These are phyloP conservation scores for Lasioglossum lativentre DNA, from an alignment of 2,888 invertebrate genomes.

Conservation along the genomic window DNA sequence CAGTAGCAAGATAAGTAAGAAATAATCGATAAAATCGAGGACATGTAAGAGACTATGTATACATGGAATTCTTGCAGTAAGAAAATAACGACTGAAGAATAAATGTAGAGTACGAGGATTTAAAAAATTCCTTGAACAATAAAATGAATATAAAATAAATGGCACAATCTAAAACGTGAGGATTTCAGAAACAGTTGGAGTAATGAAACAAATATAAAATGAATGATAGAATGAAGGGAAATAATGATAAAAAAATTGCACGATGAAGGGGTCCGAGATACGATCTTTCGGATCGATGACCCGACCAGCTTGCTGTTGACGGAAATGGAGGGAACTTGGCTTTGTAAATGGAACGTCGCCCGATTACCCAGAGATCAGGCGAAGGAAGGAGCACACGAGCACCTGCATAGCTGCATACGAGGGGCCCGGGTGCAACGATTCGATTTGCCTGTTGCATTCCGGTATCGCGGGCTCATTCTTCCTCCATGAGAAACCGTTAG, in stretches of 20 bases:
- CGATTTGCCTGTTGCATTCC: conserved; percentile 47
- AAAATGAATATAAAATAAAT: neutral
- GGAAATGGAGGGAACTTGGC: neutral
- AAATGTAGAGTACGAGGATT: no score
- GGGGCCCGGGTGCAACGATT: conserved; percentile 6
- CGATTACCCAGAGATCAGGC: conserved; percentile 33
- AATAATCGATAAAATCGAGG: no score
- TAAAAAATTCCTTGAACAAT: neutral
- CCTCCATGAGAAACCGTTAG: conserved; percentile 44
- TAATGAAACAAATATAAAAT: neutral
- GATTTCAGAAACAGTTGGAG: no score
- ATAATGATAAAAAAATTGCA: neutral
- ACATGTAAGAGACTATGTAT: no score
- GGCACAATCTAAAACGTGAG: no score
- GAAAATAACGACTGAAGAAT: no score
- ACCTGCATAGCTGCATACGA: conserved; percentile 16
- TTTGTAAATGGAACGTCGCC: neutral
- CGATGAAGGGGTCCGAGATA: neutral
- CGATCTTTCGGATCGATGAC: neutral
- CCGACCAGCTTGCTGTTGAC: neutral
- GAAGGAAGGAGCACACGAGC: conserved; percentile 9
- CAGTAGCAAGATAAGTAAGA: no score
- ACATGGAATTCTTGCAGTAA: no score
- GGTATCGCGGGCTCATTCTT: conserved; percentile 25
- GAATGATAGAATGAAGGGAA: neutral